A percentile compares a stretch with the other conserved stretches of the same genome.
These are phyloP conservation scores for Allophyes oxyacanthae DNA, from an alignment of 2,888 invertebrate species.

Conservation along the genomic window DNA sequence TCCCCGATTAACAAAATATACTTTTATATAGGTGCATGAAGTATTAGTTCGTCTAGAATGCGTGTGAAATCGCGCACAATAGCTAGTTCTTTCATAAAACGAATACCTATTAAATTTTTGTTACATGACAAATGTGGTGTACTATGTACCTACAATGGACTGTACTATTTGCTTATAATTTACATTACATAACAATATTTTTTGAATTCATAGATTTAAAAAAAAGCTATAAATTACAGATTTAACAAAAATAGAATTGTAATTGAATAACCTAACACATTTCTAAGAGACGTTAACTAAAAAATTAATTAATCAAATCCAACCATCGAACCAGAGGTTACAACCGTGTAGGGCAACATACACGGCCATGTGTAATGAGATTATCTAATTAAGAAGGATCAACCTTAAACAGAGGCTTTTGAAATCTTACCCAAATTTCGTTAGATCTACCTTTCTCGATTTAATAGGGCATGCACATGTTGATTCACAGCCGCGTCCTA, in stretches of 20 bases:
- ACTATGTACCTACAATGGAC: no score
- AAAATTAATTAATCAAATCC: slow-evolving; percentile 30
- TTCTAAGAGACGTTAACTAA: slow-evolving; percentile 7
- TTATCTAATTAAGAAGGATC: slow-evolving; percentile 63
- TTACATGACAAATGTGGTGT: no score
- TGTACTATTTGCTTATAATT: no score
- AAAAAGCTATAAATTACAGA: not conserved
- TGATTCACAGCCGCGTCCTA: not conserved
- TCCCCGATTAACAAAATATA: no score
- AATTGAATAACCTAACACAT: slow-evolving; percentile 1
- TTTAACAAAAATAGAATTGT: not conserved
- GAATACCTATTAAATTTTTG: no score
- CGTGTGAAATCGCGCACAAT: no score
- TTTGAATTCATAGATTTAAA: no score
- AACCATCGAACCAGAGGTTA: slow-evolving; percentile 34
- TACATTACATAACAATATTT: no score
- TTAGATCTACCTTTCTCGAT: slow-evolving; percentile 38
- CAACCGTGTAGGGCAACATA: slow-evolving; percentile 20
- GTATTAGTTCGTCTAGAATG: no score
- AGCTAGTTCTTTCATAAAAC: no score
- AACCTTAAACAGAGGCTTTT: slow-evolving; percentile 40
- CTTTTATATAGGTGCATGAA: no score
- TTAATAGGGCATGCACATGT: slow-evolving; percentile 48
- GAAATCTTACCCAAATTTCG: slow-evolving; percentile 60
- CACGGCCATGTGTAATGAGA: slow-evolving; percentile 47